phyloP scores from a whole-genome alignment of 2,797 vertebrate genomes.

The Neosilurus hyrtlii region DNA sequence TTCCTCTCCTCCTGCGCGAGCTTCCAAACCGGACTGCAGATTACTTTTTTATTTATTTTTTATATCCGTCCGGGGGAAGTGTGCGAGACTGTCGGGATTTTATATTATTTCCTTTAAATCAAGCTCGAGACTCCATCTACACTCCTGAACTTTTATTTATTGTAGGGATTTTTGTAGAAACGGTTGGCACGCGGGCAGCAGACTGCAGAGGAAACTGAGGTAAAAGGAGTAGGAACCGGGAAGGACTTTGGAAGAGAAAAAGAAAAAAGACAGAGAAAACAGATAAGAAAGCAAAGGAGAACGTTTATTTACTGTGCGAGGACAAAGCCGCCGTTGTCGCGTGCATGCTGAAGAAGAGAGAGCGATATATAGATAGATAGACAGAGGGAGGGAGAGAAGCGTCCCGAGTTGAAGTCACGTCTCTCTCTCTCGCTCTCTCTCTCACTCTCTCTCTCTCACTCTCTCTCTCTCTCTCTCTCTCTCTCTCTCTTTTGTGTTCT shows the following conservation, averaged over 20 bases:
- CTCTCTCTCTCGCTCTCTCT: constrained; percentile 46
- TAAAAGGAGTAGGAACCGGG: background rate
- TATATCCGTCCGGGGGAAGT: background rate
- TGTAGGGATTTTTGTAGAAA: background rate
- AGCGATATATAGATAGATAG: constrained; percentile 12
- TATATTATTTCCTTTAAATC: background rate
- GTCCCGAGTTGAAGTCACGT: constrained; percentile 61
- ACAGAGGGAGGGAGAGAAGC: constrained; percentile 26
- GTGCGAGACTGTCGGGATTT: background rate
- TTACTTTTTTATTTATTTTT: background rate
- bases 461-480: constrained; percentile 34
- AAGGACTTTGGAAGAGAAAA: background rate
- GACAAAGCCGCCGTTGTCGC: constrained; percentile 20
- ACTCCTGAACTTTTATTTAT: constrained; percentile 11
- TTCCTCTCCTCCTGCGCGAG: background rate
- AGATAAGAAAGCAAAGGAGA: background rate
- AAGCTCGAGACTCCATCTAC: background rate
- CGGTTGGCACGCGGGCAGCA: constrained; percentile 7
- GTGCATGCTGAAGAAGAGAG: constrained; percentile 4
- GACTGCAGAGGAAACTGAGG: constrained; percentile 25
- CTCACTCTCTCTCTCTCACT: too few relatives aligned
- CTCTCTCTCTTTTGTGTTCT: constrained; percentile 66
- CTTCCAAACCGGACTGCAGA: background rate
- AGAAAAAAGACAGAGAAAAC: background rate
- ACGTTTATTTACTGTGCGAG: background rate